Base-by-base conservation (phyloP, 2,888 invertebrate species). In the Tromatobia lineatoria region DNA sequence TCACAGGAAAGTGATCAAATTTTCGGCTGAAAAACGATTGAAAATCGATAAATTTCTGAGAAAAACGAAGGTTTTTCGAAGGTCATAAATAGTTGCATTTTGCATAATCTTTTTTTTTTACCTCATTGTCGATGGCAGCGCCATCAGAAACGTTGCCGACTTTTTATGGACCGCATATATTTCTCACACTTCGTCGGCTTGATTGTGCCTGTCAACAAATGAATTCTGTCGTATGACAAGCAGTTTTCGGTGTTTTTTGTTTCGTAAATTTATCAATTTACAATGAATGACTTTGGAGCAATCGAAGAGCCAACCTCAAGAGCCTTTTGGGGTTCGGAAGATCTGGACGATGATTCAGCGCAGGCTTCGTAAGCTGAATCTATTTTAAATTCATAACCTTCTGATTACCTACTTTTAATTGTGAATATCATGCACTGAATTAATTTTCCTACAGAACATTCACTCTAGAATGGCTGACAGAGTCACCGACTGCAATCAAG, bases 301-400 rank as follows among this genome's bases (percentile, higher is more conserved):
- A 90, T 92, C 61, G 88, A 91, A 42, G 90, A 91, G 76, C 93
- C 93, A 34, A 88, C 88, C 47, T 93, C 93, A 2, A 89, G 93
- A 79, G 93, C 93, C 38, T 93, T 93, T 89, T 93, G 93, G 93
- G 88, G 87, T 20, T 92, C 91, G 11, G 92, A 92, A 20, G 92
- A 93, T 8, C 66, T 74, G 15, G 92, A 91, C 50, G 90, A 90
- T 34, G 90, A 88, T 81, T 61, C 66, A 13, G 34, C 52, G n/a
- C 11, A 50, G 1, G 52, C 8, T 42, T 75, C 78, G 84, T 84
- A 59, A 82, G 84, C 75, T 57, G 6, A 18, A 11, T 11, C 0
- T 18, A 42, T 38, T 18, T 20, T 34, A 71, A 38, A 73, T 38
- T 50, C 38, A 64, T 86, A 88, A 88, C 86, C 85, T 87, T 6